A percentile compares a stretch with the other conserved stretches of the same genome.
These are phyloP conservation scores for Hippopotamus amphibius DNA, from an alignment of 2,113 vertebrate species.

Conservation along the genomic window DNA sequence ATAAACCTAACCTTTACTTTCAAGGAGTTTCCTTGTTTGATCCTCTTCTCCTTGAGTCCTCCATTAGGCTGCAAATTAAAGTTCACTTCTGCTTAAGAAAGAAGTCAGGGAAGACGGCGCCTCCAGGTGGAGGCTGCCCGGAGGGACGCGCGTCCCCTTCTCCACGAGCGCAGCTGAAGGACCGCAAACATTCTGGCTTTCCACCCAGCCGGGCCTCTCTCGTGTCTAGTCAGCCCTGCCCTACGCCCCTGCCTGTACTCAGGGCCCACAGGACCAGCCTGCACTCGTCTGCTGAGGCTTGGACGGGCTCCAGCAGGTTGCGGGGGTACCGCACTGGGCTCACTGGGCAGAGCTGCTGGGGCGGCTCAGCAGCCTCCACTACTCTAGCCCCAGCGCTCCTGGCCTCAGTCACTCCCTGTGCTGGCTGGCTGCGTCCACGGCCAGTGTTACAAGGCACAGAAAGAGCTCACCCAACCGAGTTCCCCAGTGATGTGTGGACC, in stretches of 20 bases:
- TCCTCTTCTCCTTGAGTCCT: background rate
- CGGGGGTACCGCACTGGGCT: background rate
- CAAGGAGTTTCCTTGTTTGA: background rate
- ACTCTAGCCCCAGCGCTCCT: background rate
- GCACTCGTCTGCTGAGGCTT: conserved; percentile 7
- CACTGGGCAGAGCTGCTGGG: background rate
- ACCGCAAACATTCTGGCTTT: background rate
- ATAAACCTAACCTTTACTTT: background rate
- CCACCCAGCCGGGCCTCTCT: background rate
- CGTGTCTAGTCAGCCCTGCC: accelerated
- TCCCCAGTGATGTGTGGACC: background rate
- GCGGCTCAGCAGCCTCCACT: background rate
- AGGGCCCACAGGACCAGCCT: conserved; percentile 20
- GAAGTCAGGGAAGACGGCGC: background rate
- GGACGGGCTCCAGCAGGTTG: background rate
- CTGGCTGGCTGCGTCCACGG: background rate
- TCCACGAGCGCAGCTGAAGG: background rate
- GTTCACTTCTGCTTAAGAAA: background rate
- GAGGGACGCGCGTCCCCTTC: background rate
- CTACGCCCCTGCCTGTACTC: background rate
- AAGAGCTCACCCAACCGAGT: background rate
- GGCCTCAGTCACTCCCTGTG: background rate
- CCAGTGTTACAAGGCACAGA: background rate
- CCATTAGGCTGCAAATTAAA: background rate
- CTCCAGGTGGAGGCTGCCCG: background rate